Conservation (phyloP, 2,888 invertebrate genomes). For the Lamellibrachia columna region DNA sequence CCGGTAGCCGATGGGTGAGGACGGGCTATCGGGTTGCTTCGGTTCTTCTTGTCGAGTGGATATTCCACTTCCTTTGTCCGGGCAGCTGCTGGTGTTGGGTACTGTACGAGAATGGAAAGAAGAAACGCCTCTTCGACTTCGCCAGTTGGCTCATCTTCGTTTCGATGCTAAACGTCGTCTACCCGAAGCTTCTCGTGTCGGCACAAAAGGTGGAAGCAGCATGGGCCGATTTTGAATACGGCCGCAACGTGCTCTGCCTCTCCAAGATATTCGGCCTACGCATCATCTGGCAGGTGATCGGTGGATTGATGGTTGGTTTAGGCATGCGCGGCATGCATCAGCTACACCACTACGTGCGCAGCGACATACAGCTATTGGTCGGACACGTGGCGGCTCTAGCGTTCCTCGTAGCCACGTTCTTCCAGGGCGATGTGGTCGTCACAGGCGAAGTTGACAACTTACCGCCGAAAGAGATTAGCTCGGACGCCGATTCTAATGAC, state of each 20-base stretch:
- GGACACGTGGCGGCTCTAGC: background rate
- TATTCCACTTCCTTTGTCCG: background rate
- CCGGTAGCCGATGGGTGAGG: background rate
- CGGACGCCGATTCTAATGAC: background rate
- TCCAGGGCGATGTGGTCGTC: background rate
- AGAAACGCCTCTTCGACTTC: background rate
- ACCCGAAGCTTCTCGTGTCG: background rate
- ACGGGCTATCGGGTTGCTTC: background rate
- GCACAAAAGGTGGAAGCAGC: background rate
- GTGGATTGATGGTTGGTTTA: background rate
- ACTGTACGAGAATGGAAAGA: conserved; percentile 3
- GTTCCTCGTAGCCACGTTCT: background rate
- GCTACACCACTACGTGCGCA: background rate
- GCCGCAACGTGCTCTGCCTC: background rate
- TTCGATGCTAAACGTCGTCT: background rate
- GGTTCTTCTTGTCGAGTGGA: background rate
- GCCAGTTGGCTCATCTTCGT: conserved; percentile 12
- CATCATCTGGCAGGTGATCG: conserved; percentile 16
- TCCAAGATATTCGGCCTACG: background rate
- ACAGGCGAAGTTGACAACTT: background rate
- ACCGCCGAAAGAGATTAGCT: background rate
- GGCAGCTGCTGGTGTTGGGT: conserved; percentile 6
- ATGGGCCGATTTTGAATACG: background rate
- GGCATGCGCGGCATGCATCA: conserved; percentile 6
- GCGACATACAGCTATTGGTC: background rate